A percentile compares a stretch with the other conserved stretches of the same genome.
Evolutionary conservation across 2,113 vertebrate genomes (phyloP).

Genomic region (Axis porcinus): DNA sequence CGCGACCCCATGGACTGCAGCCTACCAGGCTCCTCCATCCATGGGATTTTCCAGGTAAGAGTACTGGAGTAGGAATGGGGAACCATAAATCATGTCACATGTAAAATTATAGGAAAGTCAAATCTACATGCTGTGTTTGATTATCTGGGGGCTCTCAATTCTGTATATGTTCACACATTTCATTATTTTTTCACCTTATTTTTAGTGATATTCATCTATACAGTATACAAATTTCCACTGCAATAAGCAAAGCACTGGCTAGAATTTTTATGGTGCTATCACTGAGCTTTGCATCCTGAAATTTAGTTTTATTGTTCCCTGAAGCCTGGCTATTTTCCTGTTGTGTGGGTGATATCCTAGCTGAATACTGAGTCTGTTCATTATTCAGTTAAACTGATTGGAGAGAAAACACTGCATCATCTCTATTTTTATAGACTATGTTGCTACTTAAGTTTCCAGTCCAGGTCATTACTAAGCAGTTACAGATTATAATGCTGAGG

Average conservation of each 20-base stretch:
- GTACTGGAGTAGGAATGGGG: not conserved
- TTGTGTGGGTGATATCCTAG: not conserved
- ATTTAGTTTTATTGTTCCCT: not conserved
- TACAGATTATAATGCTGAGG: not conserved
- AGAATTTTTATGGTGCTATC: not conserved
- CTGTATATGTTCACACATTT: not conserved
- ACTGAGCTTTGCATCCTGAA: not conserved
- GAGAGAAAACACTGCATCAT: not conserved
- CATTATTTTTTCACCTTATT: not conserved
- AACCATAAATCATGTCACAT: not conserved
- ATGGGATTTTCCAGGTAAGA: not conserved
- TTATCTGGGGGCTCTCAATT: not conserved
- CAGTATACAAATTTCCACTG: not conserved
- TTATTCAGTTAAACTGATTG: not conserved
- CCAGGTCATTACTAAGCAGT: not conserved
- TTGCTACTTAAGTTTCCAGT: not conserved
- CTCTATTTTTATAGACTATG: not conserved
- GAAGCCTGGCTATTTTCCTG: not conserved
- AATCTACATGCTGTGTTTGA: not conserved
- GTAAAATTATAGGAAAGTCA: not conserved
- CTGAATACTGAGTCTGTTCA: not conserved
- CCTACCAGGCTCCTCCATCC: accelerated
- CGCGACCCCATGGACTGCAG: not conserved
- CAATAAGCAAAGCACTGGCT: not conserved
- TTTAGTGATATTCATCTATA: not conserved